Evolutionary conservation across 2,113 vertebrate genomes (phyloP), one percentile per base, ranked within the genome.

Genomic region (Clarias gariepinus): DNA sequence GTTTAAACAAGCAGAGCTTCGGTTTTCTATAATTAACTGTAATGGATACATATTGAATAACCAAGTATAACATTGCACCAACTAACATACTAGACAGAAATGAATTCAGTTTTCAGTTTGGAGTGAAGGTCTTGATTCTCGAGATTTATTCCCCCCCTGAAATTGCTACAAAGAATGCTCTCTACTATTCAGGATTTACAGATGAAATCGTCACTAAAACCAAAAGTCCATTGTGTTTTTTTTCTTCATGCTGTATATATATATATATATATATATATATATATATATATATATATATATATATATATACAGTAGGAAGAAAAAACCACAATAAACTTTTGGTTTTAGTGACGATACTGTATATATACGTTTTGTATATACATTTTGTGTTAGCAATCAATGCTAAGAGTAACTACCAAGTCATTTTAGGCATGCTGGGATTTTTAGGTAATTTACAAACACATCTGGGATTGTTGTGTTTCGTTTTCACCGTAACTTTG

Each of bases 161-260:
- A 9, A 23, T 8, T 5, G 25, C 28, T n/a, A 77, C 25, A 77
- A 53, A 36, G 47, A 77, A 77, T n/a, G 25, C 13, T 13, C 55
- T 77, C 47, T 77, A 77, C 55, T 77, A 77, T 77, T 77, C 74
- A 55, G 13, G 47, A 55, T 77, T 55, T 55, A 77, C 21, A 28
- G 30, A 69, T 33, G 41, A 52, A 74, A 47, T 74, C 16, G 10
- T 1, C 7, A 41, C 69, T 41, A 73, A 3, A 18, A 76, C 69
- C 69, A 23, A 73, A 33, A 73, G 18, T 52, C 53, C 52, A 28
- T 28, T 2, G 9, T 8, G 23, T 25, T 55, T 55, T 15, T 77
- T 55, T 47, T 47, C 47, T 47, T 47, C n/a, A n/a, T n/a, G n/a
- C n/a, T n/a, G n/a, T n/a, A n/a, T n/a, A n/a, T n/a, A n/a, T n/a